phyloP scores from a whole-genome alignment of 2,797 vertebrate species.

The Acanthornis magna region DNA sequence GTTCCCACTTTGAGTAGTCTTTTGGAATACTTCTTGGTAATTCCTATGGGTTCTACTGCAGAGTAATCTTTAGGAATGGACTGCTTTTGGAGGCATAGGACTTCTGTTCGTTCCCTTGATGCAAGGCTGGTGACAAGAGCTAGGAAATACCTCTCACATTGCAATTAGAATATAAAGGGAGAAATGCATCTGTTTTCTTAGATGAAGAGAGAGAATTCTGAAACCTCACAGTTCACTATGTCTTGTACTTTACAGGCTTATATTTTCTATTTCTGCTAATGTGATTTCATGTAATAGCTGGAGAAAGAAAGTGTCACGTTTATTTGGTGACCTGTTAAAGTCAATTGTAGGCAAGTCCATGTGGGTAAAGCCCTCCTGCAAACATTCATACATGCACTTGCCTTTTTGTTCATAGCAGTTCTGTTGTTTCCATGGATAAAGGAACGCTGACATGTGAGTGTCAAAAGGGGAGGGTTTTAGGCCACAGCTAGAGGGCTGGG shows the following conservation, averaged over 20 bases:
- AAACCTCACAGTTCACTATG: fast-evolving
- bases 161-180: neutral
- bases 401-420: neutral
- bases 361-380: neutral
- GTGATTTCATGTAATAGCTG: neutral
- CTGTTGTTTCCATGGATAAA: neutral
- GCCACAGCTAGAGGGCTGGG: neutral
- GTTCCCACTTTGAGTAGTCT: neutral
- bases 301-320: neutral
- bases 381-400: neutral
- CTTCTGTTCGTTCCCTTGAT: neutral
- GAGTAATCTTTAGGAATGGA: neutral
- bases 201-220: neutral
- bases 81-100: neutral
- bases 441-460: neutral
- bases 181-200: neutral
- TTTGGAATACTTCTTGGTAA: neutral
- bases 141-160: neutral
- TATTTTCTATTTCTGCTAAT: neutral
- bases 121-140: neutral
- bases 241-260: neutral
- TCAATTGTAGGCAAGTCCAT: neutral
- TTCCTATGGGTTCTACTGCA: neutral
- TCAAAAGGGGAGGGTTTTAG: neutral
- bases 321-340: neutral